phyloP scores from a whole-genome alignment of 2,113 vertebrate genomes.

The Hemibagrus wyckioides region DNA sequence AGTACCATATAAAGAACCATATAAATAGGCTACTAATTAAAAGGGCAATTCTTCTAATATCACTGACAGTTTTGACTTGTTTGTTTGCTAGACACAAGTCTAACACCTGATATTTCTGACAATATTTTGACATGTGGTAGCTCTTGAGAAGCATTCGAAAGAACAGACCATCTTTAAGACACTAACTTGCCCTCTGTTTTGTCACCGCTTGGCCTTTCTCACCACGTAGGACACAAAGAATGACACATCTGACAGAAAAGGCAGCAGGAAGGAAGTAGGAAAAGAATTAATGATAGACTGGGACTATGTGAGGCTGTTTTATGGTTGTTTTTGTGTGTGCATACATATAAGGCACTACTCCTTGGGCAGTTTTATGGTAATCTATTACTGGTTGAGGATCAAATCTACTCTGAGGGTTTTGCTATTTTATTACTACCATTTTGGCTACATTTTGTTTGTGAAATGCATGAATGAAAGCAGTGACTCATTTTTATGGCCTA shows the following conservation, averaged over 20 bases:
- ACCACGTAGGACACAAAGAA: neutral
- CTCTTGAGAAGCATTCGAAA: slow-evolving; percentile 36
- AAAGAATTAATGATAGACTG: slow-evolving; percentile 28
- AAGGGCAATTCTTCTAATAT: neutral
- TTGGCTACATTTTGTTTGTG: neutral
- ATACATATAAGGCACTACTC: neutral
- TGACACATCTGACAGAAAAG: slow-evolving; percentile 15
- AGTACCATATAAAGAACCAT: neutral
- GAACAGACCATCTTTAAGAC: slow-evolving; percentile 25
- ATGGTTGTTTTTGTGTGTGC: neutral
- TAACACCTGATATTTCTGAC: slow-evolving; percentile 41
- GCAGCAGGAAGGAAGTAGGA: slow-evolving; percentile 18
- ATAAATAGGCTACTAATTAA: neutral
- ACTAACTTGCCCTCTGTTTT: neutral
- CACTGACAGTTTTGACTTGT: neutral
- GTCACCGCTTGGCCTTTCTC: slow-evolving; percentile 24
- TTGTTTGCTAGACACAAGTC: slow-evolving; percentile 36
- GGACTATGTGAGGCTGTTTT: neutral
- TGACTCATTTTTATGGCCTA: neutral
- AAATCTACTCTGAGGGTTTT: neutral
- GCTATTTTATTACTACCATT: neutral
- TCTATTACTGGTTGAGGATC: neutral
- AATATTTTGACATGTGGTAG: slow-evolving; percentile 30
- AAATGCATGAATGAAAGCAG: neutral
- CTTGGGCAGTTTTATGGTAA: neutral